Evolutionary conservation across 2,797 vertebrate species (phyloP).

Genomic region (Acrossocheilus fasciatus): DNA sequence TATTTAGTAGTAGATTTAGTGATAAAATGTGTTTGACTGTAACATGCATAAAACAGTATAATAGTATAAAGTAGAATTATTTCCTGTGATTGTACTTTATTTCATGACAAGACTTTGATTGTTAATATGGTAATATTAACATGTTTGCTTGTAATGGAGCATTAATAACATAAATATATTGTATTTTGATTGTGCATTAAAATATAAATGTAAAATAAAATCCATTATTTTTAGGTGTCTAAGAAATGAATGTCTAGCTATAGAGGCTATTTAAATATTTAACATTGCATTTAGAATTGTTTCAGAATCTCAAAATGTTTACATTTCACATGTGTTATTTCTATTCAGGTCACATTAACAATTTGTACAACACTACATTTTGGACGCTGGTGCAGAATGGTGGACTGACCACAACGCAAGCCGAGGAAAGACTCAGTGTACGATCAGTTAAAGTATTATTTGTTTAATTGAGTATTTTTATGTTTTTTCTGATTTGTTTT

Average conservation of each 20-base stretch:
- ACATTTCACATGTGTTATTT: neutral
- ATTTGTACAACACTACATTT: slow-evolving; percentile 96
- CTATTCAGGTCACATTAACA: slow-evolving; percentile 92
- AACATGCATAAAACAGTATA: neutral
- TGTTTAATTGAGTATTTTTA: neutral
- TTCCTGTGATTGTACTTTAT: neutral
- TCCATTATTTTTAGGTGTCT: neutral
- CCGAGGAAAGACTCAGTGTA: slow-evolving; percentile 90
- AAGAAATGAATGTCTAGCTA: neutral
- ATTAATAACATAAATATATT: neutral
- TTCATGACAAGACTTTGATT: neutral
- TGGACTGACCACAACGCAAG: slow-evolving; percentile 87
- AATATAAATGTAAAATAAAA: neutral
- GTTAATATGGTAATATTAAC: neutral
- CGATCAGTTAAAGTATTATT: slow-evolving; percentile 37
- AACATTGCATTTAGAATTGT: neutral
- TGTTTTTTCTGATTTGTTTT: neutral
- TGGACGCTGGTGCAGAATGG: slow-evolving; percentile 93
- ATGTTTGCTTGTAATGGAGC: neutral
- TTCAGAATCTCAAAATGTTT: neutral
- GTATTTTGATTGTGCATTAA: neutral
- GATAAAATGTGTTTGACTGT: neutral
- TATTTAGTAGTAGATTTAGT: neutral
- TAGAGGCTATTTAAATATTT: neutral
- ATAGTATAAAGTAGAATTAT: neutral